Base-by-base conservation (phyloP, 2,888 invertebrate genomes). In the Beris morrisii region DNA sequence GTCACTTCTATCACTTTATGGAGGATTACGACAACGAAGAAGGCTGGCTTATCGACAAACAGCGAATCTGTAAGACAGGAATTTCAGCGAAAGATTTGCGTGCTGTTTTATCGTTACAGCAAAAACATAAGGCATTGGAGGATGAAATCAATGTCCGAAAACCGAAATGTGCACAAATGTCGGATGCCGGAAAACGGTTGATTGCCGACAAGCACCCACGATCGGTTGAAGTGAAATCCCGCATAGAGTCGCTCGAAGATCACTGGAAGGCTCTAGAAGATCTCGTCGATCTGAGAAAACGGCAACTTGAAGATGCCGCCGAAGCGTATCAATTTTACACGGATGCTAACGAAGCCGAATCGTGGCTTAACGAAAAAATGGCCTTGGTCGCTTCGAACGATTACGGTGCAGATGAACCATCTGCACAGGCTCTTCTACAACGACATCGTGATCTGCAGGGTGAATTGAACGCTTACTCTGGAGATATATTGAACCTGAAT, bases 21-120 rank as follows among this genome's bases (percentile, higher is more conserved):
- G 95, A 97, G 80, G 97, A 98, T 77, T 92, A 95, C 73, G 97
- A 98, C 74, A 98, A 98, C 74, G 98, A 98, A 80, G 97, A 97
- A 82, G 90, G 93, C 0, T 98, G 98, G 97, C 84, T 98, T 64
- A 88, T 92, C 1, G 98, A 99, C 77, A 96, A 95, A 77, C 94
- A 96, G 78, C 85, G 93, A 5, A 91, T 97, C 69, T 96, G 97
- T 78, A 91, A 92, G 76, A 90, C 95, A 0, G 93, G 92, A n/a
- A 91, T 96, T 31, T 89, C 92, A 0, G 95, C 96, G 1, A 97
- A 96, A 79, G 97, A 99, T 79, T 82, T 97, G 54, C 86, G 93
- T 64, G 95, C 93, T 0, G 95, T 97, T 5, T 84, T 93, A 43
- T 93, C 94, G 44, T 82, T 97, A 64, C 88, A 93, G 68, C 95